Evolutionary conservation across 2,797 vertebrate species (phyloP), one percentile per base, ranked within the genome.

Genomic region (Anguilla megastoma): DNA sequence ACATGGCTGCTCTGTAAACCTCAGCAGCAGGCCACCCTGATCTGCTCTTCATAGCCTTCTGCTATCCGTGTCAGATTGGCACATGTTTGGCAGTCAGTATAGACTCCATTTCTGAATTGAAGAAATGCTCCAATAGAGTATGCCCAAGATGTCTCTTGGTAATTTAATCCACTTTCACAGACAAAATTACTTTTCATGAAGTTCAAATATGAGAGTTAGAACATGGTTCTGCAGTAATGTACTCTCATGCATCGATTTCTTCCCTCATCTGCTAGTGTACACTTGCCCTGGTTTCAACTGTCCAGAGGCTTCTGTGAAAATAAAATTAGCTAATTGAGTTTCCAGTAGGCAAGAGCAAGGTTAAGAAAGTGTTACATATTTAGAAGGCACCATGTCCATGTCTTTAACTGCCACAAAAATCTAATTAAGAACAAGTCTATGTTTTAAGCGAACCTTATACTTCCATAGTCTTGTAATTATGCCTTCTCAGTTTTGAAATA

Each of bases 1-100:
- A 89, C 90, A 79, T 24, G 89, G 85, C 71, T 90, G 88, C 36
- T 63, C 84, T 86, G 87, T 90, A 88, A 91, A 89, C 91, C 74
- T 89, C 86, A 90, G 69, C 84, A 74, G 36, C 3, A 85, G 69
- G 88, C 56, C 50, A 71, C 66, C 85, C 33, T 45, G 88, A 90
- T 71, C 87, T 33, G 18, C 85, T 33, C 54, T 74, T 86, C 63
- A 50, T 18, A 69, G 80, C 54, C 84, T 24, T 54, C 12, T 45
- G 36, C 74, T 3, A 36, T 36, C 16, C 36, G 21, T 41, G 33
- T 79, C 36, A 21, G 12, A 79, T 36, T 41, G 36, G 21, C 74
- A 41, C 45, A 76, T 76, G 74, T 18, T 6, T 79, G 18, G 33
- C 74, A 79, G 33, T 41, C 74, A 18, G 74, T 36, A 79, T 36